A percentile compares a stretch with the other conserved stretches of the same genome.
phyloP scores from a whole-genome alignment of 2,113 vertebrate genomes.

The Ammodramus savannarum region DNA sequence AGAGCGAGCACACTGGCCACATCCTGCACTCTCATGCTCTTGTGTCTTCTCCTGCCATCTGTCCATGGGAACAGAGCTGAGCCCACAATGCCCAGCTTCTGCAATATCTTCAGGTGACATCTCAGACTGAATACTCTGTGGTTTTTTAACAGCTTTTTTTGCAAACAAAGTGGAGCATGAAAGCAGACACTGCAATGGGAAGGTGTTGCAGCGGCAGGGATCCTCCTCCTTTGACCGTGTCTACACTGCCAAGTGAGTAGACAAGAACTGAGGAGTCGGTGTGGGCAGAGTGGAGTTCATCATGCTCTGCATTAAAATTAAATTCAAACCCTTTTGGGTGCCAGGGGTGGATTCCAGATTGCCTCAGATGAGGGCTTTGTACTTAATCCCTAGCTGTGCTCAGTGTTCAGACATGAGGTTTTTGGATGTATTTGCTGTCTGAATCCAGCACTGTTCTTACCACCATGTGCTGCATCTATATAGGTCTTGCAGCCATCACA shows the following conservation, averaged over 20 bases:
- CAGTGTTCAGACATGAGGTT: neutral
- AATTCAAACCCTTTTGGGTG: neutral
- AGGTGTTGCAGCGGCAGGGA: conserved; percentile 67
- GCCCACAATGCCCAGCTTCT: neutral
- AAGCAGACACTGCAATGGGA: conserved; percentile 69
- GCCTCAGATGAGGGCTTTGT: neutral
- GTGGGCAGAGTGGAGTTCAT: neutral
- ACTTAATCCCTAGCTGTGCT: too few species aligned
- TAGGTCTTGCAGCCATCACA: neutral
- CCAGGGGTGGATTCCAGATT: neutral
- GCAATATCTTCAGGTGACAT: neutral
- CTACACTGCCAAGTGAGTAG: conserved; percentile 90
- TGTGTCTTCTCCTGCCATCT: accelerated
- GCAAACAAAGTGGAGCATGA: conserved; percentile 89
- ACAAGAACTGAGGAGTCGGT: accelerated
- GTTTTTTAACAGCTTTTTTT: conserved; percentile 80
- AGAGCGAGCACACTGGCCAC: accelerated
- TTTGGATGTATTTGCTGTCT: neutral
- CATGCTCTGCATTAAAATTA: neutral
- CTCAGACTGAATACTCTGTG: neutral
- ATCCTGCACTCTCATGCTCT: neutral
- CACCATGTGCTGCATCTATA: neutral
- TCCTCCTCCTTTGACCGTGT: conserved; percentile 80
- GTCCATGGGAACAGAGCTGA: neutral
- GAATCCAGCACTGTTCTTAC: neutral